Conservation (phyloP, 2,797 vertebrate species). For the Phylloscopus collybita region DNA sequence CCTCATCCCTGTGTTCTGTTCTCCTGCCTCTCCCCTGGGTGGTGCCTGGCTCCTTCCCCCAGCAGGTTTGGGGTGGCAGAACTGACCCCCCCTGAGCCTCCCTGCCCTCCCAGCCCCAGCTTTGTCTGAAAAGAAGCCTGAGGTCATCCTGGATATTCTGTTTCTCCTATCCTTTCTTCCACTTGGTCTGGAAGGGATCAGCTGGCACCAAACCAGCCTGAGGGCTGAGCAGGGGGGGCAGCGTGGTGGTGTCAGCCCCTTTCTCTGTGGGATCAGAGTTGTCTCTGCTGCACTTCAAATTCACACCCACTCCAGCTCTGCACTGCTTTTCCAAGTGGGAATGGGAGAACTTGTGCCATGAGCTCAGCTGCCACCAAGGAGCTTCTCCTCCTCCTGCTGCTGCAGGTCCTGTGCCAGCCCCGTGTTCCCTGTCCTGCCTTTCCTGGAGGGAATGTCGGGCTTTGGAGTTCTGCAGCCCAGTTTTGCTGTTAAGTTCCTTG, state of each 20-base stretch:
- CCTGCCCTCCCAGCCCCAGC: not conserved
- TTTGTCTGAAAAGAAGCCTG: not conserved
- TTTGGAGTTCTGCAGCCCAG: rapidly evolving
- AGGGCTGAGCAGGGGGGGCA: not conserved
- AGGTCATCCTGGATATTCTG: not conserved
- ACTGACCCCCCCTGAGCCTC: not conserved
- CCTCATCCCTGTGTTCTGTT: not conserved
- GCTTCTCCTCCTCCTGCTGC: not conserved
- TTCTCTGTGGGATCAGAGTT: not conserved
- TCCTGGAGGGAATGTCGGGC: not conserved
- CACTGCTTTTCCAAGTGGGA: not conserved
- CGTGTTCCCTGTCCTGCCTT: not conserved
- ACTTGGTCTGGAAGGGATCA: not conserved
- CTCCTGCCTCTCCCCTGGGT: not conserved
- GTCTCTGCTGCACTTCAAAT: not conserved
- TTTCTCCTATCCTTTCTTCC: not conserved
- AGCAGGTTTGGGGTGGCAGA: not conserved
- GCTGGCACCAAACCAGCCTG: rapidly evolving
- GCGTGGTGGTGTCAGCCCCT: not conserved
- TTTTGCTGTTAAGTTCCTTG: not conserved
- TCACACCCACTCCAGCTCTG: not conserved
- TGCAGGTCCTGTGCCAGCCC: not conserved
- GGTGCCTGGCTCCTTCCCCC: not conserved
- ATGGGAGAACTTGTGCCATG: not conserved
- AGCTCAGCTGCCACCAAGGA: not conserved